A percentile compares a stretch with the other conserved stretches of the same genome.
Evolutionary conservation across 2,888 invertebrate species (phyloP).

Genomic region (Alcis repandata): DNA sequence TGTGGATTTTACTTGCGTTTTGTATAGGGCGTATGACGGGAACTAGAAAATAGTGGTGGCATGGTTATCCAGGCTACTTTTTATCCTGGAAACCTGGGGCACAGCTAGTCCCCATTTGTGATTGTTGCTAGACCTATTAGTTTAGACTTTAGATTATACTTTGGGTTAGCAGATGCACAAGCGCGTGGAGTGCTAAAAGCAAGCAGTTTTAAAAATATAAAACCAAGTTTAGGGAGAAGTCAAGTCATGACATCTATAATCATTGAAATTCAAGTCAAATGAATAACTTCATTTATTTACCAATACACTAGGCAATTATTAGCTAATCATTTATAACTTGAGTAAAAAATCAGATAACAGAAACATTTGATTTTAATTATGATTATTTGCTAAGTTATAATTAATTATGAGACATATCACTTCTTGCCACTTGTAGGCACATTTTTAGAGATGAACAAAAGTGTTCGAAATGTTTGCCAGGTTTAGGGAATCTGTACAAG

Average conservation of each 20-base stretch:
- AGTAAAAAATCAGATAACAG: not conserved
- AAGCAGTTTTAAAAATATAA: not conserved
- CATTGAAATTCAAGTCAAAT: not conserved
- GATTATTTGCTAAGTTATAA: not conserved
- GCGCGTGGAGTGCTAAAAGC: no score
- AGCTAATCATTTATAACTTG: conserved; percentile 8
- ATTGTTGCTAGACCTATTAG: no score
- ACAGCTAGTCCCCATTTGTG: no score
- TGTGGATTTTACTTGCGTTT: no score
- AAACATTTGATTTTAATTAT: not conserved
- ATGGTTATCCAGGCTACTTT: no score
- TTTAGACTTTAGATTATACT: no score
- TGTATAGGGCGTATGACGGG: no score
- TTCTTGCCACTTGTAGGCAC: not conserved
- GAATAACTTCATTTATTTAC: conserved; percentile 15
- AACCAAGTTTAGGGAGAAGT: no score
- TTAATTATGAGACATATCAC: conserved; percentile 2
- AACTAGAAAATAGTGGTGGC: no score
- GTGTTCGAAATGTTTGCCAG: not conserved
- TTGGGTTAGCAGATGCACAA: no score
- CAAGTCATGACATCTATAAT: no score
- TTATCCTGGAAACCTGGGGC: no score
- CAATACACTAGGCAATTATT: conserved; percentile 10
- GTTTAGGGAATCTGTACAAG: not conserved
- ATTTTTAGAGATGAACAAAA: not conserved